Evolutionary conservation across 1,140 invertebrate species (phyloP), one percentile per base, ranked within the genome.

Genomic region (Solenopsis fugax): DNA sequence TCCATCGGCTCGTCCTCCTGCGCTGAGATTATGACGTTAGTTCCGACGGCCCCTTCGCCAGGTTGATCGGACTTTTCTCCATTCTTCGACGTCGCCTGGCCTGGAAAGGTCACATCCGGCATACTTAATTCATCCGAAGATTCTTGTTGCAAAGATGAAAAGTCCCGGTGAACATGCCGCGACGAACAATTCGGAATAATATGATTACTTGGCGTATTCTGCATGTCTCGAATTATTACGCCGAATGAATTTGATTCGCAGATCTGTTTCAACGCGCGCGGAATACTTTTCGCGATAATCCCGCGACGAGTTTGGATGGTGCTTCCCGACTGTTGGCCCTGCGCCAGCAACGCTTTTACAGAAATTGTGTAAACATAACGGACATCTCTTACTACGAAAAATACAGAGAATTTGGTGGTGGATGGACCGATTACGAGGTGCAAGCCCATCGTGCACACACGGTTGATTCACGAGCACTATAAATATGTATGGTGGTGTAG

Each of bases 51-150:
- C 7, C 84, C 89, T 48, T 93, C 92, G 18, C 88, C 91, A 16
- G 87, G 62, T 34, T 92, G 90, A 50, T 89, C 88, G 0, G 86
- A 87, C 60, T 93, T 93, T 7, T 73, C 75, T 18, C 67, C 85
- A 45, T 73, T 91, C 16, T 88, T 88, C 2, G 87, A 81, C 0
- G 86, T 89, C 0, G 91, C 91, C 81, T 93, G 92, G 0, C 91
- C 92, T 93, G 13, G 9, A 41, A 60, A 64, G 18, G 24, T 62
- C 62, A 41, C 60, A 34, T 37, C 29, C 48, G 13, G 16, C 48
- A 45, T 62, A 60, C 29, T 65, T 85, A 85, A 73, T 48, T 12
- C 12, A 41, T 84, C 50, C 41, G 41, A 18, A 13, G 5, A 65
- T n/a, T 48, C 16, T 18, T n/a, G 16, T 54, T 52, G 9, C 48